phyloP scores from a whole-genome alignment of 2,888 invertebrate species.

The Camptogramma bilineatum region DNA sequence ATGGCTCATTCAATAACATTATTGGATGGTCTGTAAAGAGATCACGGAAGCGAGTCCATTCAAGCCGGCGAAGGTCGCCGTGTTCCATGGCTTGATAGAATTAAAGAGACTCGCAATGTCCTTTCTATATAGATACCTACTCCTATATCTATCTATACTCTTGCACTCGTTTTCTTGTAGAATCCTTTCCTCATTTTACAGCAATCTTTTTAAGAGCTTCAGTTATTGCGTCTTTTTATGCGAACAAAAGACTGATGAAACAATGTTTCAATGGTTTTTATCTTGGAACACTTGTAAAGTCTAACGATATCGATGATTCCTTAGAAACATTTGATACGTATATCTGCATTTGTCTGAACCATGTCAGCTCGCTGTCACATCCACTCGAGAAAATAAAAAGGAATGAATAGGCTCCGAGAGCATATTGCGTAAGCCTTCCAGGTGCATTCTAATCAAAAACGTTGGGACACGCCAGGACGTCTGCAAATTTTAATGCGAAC shows the following conservation, averaged over 20 bases:
- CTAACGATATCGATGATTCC: conserved; percentile 14
- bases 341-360: conserved; percentile 42
- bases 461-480: conserved; percentile 57
- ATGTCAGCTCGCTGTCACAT: conserved; percentile 39
- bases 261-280: conserved; percentile 59
- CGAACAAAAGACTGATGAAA: conserved; percentile 66
- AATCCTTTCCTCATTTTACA: conserved; percentile 62
- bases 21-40: conserved; percentile 54
- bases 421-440: conserved; percentile 64
- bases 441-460: conserved; percentile 73
- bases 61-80: conserved; percentile 66
- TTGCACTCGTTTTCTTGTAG: conserved; percentile 54
- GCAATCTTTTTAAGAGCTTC: conserved; percentile 71
- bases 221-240: conserved; percentile 63
- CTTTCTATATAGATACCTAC: conserved; percentile 29
- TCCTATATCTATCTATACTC: conserved; percentile 31
- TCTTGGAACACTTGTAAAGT: conserved; percentile 34
- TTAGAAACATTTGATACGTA: conserved; percentile 7
- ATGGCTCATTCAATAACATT: conserved; percentile 59
- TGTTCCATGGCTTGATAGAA: conserved; percentile 54
- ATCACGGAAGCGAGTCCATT: conserved; percentile 68
- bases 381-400: conserved; percentile 37
- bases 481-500: conserved; percentile 72
- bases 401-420: conserved; percentile 27
- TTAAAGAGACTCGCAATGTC: conserved; percentile 45